phyloP scores from a whole-genome alignment of 2,888 invertebrate species.

The Pachliopta kotzebuea region DNA sequence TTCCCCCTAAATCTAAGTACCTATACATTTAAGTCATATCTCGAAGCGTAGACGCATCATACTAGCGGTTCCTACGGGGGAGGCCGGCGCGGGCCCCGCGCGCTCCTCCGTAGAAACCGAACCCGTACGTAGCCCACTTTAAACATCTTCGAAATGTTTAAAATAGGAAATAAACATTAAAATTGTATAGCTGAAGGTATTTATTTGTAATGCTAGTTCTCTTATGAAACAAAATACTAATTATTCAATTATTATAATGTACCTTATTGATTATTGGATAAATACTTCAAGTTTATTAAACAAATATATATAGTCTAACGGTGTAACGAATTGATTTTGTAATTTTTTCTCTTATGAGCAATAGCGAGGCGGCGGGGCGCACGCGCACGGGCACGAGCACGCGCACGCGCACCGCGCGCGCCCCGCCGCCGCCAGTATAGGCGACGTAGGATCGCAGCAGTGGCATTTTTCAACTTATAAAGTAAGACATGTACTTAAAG shows the following conservation, averaged over 20 bases:
- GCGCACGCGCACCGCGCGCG: slow-evolving; percentile 17
- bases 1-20: slow-evolving; percentile 70
- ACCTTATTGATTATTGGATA: slow-evolving; percentile 79
- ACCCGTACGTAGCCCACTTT: slow-evolving; percentile 73
- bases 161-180: slow-evolving; percentile 74
- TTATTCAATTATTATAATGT: slow-evolving; percentile 81
- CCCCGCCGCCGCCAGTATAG: slow-evolving; percentile 47
- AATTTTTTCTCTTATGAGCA: slow-evolving; percentile 73
- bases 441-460: slow-evolving; percentile 76
- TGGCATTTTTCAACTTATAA: slow-evolving; percentile 76
- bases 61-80: slow-evolving; percentile 64
- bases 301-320: slow-evolving; percentile 72
- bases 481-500: slow-evolving; percentile 75
- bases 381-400: slow-evolving; percentile 6
- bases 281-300: slow-evolving; percentile 80
- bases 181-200: slow-evolving; percentile 80
- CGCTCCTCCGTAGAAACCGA: slow-evolving; percentile 65
- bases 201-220: slow-evolving; percentile 80
- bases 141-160: slow-evolving; percentile 77
- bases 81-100: slow-evolving; percentile 43
- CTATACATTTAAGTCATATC: slow-evolving; percentile 77
- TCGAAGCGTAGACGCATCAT: slow-evolving; percentile 75
- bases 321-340: slow-evolving; percentile 78
- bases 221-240: slow-evolving; percentile 80
- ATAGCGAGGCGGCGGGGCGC: slow-evolving; percentile 46